Percentiles rank a stretch among this genome's conserved stretches.
phyloP scores from a whole-genome alignment of 2,797 vertebrate genomes.

The Borostomias antarcticus region DNA sequence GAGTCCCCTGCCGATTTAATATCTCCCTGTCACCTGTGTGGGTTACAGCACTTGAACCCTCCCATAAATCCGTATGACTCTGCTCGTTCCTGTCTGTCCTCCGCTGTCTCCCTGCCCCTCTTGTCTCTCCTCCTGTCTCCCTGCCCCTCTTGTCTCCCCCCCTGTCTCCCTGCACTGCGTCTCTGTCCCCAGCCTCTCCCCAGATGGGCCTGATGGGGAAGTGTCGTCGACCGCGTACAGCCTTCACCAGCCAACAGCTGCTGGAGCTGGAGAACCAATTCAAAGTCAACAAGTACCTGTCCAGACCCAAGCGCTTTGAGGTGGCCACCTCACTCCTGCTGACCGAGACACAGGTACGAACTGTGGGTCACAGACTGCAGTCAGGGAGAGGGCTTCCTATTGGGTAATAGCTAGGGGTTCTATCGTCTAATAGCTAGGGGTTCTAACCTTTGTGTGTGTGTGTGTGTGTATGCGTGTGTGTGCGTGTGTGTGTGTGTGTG shows the following conservation, averaged over 20 bases:
- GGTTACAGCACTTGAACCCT: no score
- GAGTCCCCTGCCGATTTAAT: slow-evolving; percentile 62
- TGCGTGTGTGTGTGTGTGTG: background rate
- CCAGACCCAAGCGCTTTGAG: slow-evolving; percentile 91
- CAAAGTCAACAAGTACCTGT: slow-evolving; percentile 93
- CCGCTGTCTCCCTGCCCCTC: background rate
- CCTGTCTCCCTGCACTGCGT: background rate
- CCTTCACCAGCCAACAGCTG: slow-evolving; percentile 93
- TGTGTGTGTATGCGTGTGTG: background rate
- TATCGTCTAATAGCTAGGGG: background rate
- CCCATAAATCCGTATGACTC: background rate
- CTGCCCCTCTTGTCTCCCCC: background rate
- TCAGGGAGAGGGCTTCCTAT: background rate
- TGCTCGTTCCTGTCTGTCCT: background rate
- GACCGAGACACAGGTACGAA: slow-evolving; percentile 85
- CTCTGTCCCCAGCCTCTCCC: slow-evolving; percentile 69
- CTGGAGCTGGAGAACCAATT: slow-evolving; percentile 93
- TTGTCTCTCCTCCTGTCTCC: background rate
- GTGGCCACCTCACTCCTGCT: slow-evolving; percentile 92
- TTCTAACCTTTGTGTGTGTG: background rate
- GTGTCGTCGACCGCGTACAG: slow-evolving; percentile 89
- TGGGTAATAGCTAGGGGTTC: background rate
- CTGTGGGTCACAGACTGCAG: background rate
- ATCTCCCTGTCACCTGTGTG: slow-evolving; percentile 53
- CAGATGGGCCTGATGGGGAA: slow-evolving; percentile 85